A percentile compares a stretch with the other conserved stretches of the same genome.
Evolutionary conservation across 1,140 invertebrate species (phyloP).

Genomic region (Drosophila micromelanica): DNA sequence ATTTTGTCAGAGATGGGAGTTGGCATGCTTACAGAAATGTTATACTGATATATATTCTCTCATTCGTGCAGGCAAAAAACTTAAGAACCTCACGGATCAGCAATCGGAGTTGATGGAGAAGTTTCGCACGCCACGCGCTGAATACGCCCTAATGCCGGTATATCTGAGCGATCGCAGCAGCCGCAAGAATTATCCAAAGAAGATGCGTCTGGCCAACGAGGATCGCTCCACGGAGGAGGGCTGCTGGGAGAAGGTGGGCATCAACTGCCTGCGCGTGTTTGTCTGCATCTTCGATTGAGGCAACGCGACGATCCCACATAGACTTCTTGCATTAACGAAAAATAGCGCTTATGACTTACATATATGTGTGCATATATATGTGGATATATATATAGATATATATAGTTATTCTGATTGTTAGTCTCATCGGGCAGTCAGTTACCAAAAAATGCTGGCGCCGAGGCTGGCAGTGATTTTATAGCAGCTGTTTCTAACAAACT

Average conservation of each 20-base stretch:
- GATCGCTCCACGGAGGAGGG: conserved; percentile 65
- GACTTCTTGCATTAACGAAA: conserved; percentile 80
- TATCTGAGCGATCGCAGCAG: conserved; percentile 80
- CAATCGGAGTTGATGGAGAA: conserved; percentile 78
- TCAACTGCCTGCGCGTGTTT: conserved; percentile 81
- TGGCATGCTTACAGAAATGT: too few relatives aligned
- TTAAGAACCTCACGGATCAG: conserved; percentile 79
- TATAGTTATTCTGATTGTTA: too few relatives aligned
- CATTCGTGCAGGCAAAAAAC: conserved; percentile 67
- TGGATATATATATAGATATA: conserved; percentile 20
- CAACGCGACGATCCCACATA: conserved; percentile 49
- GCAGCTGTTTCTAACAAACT: too few relatives aligned
- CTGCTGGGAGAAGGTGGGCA: conserved; percentile 76
- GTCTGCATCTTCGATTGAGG: conserved; percentile 83
- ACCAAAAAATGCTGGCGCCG: too few relatives aligned
- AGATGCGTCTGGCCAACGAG: conserved; percentile 76
- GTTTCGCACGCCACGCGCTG: conserved; percentile 76
- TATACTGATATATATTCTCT: background rate
- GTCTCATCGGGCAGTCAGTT: too few relatives aligned
- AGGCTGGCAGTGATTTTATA: too few relatives aligned
- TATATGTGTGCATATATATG: conserved; percentile 45
- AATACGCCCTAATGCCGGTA: conserved; percentile 81
- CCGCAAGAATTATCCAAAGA: conserved; percentile 83
- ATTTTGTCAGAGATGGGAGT: too few relatives aligned
- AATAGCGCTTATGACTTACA: conserved; percentile 80